phyloP scores from a whole-genome alignment of 2,113 vertebrate species.

The Leucosticte australis region DNA sequence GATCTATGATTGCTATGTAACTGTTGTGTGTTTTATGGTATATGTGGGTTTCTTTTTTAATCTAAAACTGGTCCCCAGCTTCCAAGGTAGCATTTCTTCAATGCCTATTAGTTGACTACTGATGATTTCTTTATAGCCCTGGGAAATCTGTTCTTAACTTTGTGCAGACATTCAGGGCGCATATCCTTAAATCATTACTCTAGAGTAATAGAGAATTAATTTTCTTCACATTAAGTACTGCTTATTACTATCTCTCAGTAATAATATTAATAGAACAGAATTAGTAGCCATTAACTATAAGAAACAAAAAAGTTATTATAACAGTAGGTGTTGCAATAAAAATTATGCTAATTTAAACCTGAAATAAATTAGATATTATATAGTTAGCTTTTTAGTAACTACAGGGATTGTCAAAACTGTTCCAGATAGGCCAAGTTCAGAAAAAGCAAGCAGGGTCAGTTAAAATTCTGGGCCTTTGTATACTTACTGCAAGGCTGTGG shows the following conservation, averaged over 20 bases:
- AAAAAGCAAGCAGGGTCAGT: background rate
- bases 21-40: background rate
- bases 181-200: background rate
- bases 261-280: background rate
- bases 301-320: background rate
- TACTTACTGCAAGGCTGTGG: background rate
- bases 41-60: background rate
- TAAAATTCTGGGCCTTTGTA: background rate
- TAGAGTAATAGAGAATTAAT: background rate
- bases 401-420: background rate
- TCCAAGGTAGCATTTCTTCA: background rate
- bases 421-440: background rate
- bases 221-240: background rate
- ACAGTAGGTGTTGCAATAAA: background rate
- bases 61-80: background rate
- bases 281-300: background rate
- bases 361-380: background rate
- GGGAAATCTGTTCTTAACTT: background rate
- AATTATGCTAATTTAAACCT: background rate
- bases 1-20: background rate
- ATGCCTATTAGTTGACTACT: background rate
- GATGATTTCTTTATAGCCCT: background rate
- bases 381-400: background rate
- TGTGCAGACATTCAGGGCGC: background rate
- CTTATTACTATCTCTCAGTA: background rate